These are phyloP conservation scores for Aethina tumida DNA, from an alignment of 1,140 invertebrate species.

Conservation along the genomic window DNA sequence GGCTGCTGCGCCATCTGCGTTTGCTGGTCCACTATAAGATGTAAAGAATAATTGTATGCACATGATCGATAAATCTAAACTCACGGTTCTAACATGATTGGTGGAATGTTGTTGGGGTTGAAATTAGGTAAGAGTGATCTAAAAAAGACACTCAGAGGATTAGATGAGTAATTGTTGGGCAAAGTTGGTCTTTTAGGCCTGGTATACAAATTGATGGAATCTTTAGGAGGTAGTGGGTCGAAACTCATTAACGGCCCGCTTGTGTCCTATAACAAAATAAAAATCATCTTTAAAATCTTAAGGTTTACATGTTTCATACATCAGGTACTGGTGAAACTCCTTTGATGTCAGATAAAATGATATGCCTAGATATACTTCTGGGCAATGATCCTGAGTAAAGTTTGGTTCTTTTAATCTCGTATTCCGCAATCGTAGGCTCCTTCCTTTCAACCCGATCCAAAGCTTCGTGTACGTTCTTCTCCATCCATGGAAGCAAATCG, in stretches of 20 bases:
- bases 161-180: constrained; percentile 26
- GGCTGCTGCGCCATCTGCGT: constrained; percentile 26
- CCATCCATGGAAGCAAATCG: constrained; percentile 68
- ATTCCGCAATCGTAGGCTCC: constrained; percentile 56
- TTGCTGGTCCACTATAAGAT: background rate
- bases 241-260: constrained; percentile 59
- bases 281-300: background rate
- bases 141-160: constrained; percentile 50
- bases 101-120: constrained; percentile 36
- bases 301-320: constrained; percentile 30
- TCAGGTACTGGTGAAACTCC: constrained; percentile 50
- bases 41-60: background rate
- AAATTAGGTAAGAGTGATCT: constrained; percentile 56
- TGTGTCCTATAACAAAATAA: constrained; percentile 28
- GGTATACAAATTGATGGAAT: constrained; percentile 64
- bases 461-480: constrained; percentile 56
- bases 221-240: constrained; percentile 70
- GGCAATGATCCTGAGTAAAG: constrained; percentile 58
- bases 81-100: constrained; percentile 17
- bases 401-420: constrained; percentile 47
- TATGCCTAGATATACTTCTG: constrained; percentile 64
- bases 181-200: constrained; percentile 39
- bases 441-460: constrained; percentile 52
- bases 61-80: background rate
- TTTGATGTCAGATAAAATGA: constrained; percentile 71